Percentiles rank a stretch among this genome's conserved stretches.
These are phyloP conservation scores for Lamprologus lemairii DNA, from an alignment of 2,113 vertebrate genomes.

Conservation along the genomic window DNA sequence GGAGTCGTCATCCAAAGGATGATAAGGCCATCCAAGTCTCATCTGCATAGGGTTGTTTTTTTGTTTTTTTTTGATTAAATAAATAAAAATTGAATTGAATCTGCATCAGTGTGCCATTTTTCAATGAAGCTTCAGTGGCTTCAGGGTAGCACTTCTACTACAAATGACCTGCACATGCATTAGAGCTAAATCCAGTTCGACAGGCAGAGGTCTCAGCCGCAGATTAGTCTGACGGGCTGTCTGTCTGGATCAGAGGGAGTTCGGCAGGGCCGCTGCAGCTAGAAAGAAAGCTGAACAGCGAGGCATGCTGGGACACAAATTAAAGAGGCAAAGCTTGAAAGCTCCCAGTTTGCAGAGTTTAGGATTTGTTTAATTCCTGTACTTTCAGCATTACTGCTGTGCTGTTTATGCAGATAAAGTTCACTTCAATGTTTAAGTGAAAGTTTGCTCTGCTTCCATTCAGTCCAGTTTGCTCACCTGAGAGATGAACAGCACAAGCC, in stretches of 20 bases:
- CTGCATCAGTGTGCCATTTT: background rate
- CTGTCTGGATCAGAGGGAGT: conserved; percentile 44
- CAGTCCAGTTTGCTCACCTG: background rate
- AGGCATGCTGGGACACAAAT: background rate
- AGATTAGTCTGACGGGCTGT: conserved; percentile 58
- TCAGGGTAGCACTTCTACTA: background rate
- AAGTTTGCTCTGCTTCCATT: background rate
- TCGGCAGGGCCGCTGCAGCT: background rate
- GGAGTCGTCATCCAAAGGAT: background rate
- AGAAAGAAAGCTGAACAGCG: background rate
- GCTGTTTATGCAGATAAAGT: background rate
- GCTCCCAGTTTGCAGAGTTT: background rate
- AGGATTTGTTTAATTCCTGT: background rate
- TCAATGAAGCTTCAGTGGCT: background rate
- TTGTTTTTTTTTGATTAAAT: too few relatives aligned
- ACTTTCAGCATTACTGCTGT: background rate
- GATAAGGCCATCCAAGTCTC: background rate
- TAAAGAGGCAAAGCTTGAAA: background rate
- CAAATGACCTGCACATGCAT: background rate
- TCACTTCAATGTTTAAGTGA: background rate
- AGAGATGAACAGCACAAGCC: background rate
- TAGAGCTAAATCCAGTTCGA: conserved; percentile 54
- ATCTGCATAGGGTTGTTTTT: background rate
- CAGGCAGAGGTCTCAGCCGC: conserved; percentile 40
- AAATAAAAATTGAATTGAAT: background rate